Conservation (phyloP, 1,140 invertebrate genomes). For the Dufourea novaeangliae region DNA sequence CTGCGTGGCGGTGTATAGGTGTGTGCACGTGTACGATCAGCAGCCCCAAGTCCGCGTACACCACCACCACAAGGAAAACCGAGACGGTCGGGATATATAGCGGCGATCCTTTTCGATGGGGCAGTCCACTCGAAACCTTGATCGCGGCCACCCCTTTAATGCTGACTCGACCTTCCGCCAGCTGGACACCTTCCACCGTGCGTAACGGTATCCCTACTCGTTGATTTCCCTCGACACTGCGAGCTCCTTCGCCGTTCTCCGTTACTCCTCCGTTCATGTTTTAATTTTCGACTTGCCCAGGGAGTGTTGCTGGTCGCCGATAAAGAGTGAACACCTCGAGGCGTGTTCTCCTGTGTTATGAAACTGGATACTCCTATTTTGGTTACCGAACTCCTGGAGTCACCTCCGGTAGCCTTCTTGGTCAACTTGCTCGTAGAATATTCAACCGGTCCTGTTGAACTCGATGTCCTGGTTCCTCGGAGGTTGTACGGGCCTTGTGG, state of each 20-base stretch:
- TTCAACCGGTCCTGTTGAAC: neutral
- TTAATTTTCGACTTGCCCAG: neutral
- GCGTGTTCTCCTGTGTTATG: neutral
- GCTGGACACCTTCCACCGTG: slow-evolving; percentile 51
- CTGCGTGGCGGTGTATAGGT: neutral
- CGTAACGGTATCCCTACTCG: slow-evolving; percentile 61
- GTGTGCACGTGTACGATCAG: neutral
- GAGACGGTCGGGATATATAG: slow-evolving; percentile 27
- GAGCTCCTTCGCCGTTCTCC: neutral
- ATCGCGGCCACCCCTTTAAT: slow-evolving; percentile 64
- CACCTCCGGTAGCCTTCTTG: neutral
- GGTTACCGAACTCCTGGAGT: neutral
- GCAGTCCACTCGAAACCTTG: slow-evolving; percentile 52
- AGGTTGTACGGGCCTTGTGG: neutral
- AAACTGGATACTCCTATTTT: neutral
- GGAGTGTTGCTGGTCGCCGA: neutral
- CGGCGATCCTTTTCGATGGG: slow-evolving; percentile 39
- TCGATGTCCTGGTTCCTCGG: neutral
- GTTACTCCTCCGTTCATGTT: slow-evolving; percentile 7
- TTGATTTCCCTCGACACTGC: slow-evolving; percentile 28
- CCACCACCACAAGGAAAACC: neutral
- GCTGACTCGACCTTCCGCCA: slow-evolving; percentile 58
- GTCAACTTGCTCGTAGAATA: neutral
- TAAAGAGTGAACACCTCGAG: neutral
- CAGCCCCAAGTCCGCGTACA: neutral